phyloP scores from a whole-genome alignment of 2,888 invertebrate species.

The Himalopsyche anomala region DNA sequence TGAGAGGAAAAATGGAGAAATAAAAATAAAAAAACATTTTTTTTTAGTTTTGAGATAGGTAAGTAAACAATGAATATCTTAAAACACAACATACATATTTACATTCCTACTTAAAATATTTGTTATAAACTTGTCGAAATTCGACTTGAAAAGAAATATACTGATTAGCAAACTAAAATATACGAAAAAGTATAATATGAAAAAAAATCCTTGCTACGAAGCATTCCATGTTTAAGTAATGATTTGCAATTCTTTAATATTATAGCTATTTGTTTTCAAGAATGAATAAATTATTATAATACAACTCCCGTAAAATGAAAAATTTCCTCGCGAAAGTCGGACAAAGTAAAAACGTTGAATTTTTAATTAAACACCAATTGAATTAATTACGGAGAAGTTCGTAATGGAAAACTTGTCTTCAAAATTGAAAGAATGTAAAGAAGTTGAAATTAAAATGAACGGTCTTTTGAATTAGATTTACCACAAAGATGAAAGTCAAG shows the following conservation, averaged over 20 bases:
- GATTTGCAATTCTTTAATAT: too few relatives aligned
- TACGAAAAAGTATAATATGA: not conserved
- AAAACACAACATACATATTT: too few relatives aligned
- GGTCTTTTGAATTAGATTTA: constrained; percentile 30
- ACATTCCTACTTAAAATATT: too few relatives aligned
- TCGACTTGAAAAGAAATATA: too few relatives aligned
- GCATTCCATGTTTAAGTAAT: too few relatives aligned
- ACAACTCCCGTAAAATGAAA: constrained; percentile 26
- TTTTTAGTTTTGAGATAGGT: too few relatives aligned
- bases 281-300: constrained; percentile 27
- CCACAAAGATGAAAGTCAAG: constrained; percentile 22
- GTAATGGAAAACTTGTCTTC: constrained; percentile 34
- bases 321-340: constrained; percentile 21
- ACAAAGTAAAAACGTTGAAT: constrained; percentile 34
- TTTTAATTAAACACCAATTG: constrained; percentile 34
- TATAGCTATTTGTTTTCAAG: not conserved
- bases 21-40: too few relatives aligned
- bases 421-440: constrained; percentile 30
- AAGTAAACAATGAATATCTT: too few relatives aligned
- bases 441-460: constrained; percentile 31
- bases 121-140: too few relatives aligned
- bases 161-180: not conserved
- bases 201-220: not conserved
- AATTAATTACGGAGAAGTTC: constrained; percentile 34
- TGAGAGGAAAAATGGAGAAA: too few relatives aligned